These are phyloP conservation scores for Ophion slaviceki DNA, from an alignment of 2,888 invertebrate genomes.

Conservation along the genomic window DNA sequence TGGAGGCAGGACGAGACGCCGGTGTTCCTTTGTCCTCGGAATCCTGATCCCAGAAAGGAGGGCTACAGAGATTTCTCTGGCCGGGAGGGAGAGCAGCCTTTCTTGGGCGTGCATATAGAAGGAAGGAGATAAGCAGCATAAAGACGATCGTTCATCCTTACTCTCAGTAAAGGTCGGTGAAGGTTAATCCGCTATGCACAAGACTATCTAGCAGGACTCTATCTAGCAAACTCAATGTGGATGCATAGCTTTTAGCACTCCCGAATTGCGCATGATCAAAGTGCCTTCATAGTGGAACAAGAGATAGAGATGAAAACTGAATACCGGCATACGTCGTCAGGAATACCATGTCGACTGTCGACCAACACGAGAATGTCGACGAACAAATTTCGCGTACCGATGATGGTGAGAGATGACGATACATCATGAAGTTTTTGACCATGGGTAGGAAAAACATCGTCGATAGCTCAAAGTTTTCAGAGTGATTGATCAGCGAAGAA, in stretches of 20 bases:
- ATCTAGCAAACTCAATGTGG: slow-evolving; percentile 10
- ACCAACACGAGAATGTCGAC: neutral
- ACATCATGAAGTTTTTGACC: neutral
- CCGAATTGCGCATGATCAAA: neutral
- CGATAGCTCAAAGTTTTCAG: neutral
- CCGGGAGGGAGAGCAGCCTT: slow-evolving; percentile 37
- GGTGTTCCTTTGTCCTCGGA: slow-evolving; percentile 55
- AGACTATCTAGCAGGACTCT: neutral
- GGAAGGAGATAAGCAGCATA: slow-evolving; percentile 50
- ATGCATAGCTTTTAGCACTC: slow-evolving; percentile 14
- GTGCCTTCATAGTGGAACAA: neutral
- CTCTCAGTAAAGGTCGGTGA: slow-evolving; percentile 29
- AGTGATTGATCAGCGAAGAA: slow-evolving; percentile 4
- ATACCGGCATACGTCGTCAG: neutral
- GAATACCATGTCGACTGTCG: neutral
- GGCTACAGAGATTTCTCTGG: slow-evolving; percentile 16
- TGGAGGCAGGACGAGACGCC: slow-evolving; percentile 32
- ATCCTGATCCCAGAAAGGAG: slow-evolving; percentile 49
- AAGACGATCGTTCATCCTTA: slow-evolving; percentile 42
- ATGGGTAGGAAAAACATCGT: neutral
- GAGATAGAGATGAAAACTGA: neutral
- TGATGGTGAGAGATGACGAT: neutral
- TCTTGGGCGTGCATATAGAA: slow-evolving; percentile 44
- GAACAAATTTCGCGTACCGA: neutral
- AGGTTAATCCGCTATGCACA: slow-evolving; percentile 36